Base-by-base conservation (phyloP, 1,140 invertebrate genomes). In the Aricia agestis region DNA sequence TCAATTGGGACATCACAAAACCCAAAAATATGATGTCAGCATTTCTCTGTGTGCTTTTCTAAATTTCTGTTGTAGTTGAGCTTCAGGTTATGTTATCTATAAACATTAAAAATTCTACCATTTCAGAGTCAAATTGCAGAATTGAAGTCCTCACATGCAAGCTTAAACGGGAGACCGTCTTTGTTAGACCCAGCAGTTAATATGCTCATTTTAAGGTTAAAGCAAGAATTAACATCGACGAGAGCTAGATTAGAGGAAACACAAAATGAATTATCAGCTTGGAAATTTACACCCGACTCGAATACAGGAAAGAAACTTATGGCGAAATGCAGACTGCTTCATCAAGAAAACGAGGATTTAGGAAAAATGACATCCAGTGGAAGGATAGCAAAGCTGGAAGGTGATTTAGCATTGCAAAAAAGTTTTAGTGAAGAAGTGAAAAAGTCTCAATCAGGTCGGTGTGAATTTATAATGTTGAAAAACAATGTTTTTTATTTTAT, bases 241-340 rank as follows among this genome's bases (percentile, higher is more conserved):
- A 97, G 97, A 92, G 95, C 97, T 58, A 97, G 97, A 91, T 93
- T 99, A 71, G 98, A 99, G 91, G 98, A 99, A 92, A 99, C 98
- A 31, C 98, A 99, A 92, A 99, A 98, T 92, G 98, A 99, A 94
- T 93, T 99, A 31, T 97, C 96, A 73, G 98, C 98, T 1, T 99
- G 98, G 98, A 99, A 99, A 92, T 99, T 99, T 86, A 99, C 98
- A 18, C 97, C 98, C 41, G 98, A 99, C 92, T 99, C 97, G 74
- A 98, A 99, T 93, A 99, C 98, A 52, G 98, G 98, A 18, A 99
- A 99, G 92, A 95, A 98, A 74, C 92, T 99, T 71, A 99, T 99
- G 98, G 97, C 98, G 6, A 99, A 99, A 90, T 99, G 98, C 85
- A 94, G 98, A 73, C 93, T 98, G 74, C 92, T 99, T n/a, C 97